Evolutionary conservation across 2,888 invertebrate genomes (phyloP).

Genomic region (Dusona sp.): DNA sequence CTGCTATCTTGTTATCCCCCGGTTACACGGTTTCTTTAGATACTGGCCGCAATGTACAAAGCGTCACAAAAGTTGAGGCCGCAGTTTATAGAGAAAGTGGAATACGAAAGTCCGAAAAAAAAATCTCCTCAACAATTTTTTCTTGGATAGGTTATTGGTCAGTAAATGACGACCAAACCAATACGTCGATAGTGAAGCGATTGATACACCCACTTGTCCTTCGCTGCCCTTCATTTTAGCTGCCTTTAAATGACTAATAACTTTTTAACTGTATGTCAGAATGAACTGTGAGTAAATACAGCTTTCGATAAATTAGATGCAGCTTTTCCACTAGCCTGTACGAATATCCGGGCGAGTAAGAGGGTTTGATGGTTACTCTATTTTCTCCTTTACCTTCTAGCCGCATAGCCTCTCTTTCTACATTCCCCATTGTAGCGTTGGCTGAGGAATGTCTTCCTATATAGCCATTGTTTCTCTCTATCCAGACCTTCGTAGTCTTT

Average conservation of each 20-base stretch:
- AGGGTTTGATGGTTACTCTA: background rate
- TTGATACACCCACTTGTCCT: too few relatives aligned
- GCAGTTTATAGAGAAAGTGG: too few relatives aligned
- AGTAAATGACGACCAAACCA: too few relatives aligned
- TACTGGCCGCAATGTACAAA: constrained; percentile 11
- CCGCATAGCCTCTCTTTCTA: constrained; percentile 32
- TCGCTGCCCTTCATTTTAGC: background rate
- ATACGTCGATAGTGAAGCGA: too few relatives aligned
- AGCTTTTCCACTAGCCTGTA: constrained; percentile 1
- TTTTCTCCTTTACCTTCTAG: constrained; percentile 38
- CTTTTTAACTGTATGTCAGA: background rate
- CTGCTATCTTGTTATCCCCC: constrained; percentile 81
- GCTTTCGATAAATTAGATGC: background rate
- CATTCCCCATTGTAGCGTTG: constrained; percentile 9
- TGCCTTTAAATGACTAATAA: background rate
- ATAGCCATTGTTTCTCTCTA: constrained; percentile 28
- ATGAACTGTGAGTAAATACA: background rate
- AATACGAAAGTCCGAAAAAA: background rate
- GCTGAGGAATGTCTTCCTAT: constrained; percentile 28
- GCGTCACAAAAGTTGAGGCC: background rate
- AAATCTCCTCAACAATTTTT: background rate
- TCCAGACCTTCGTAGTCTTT: constrained; percentile 22
- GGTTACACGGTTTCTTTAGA: constrained; percentile 45
- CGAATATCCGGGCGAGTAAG: constrained; percentile 17
- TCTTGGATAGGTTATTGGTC: background rate